These are phyloP conservation scores for Leucopsar rothschildi DNA, from an alignment of 2,113 vertebrate species.

Conservation along the genomic window DNA sequence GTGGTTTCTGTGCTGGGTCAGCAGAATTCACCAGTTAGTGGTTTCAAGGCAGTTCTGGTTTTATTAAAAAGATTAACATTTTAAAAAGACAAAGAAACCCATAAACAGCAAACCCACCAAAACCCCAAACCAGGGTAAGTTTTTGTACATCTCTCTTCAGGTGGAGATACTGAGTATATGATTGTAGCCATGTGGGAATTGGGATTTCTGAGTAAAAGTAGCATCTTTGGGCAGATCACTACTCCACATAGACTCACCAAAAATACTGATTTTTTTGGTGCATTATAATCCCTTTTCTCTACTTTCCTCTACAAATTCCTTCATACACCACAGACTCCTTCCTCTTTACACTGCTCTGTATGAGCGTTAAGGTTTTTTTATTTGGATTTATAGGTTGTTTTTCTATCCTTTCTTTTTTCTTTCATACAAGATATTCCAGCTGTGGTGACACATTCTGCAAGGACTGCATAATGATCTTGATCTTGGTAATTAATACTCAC, in stretches of 20 bases:
- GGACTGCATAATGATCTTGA: not conserved
- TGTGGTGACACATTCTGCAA: not conserved
- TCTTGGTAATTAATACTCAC: slow-evolving; percentile 13
- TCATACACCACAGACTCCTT: not conserved
- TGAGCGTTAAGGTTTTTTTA: not conserved
- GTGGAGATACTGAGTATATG: not conserved
- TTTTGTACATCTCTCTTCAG: not conserved
- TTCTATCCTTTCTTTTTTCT: not conserved
- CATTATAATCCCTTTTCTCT: not conserved
- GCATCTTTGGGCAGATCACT: not conserved
- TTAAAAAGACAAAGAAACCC: not conserved
- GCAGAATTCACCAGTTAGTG: not conserved
- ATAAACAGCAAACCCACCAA: not conserved
- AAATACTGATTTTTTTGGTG: not conserved
- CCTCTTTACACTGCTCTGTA: not conserved
- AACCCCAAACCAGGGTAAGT: not conserved
- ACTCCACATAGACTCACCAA: not conserved
- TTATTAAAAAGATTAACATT: not conserved
- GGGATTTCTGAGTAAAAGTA: not conserved
- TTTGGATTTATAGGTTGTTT: accelerated
- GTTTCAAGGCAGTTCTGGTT: not conserved
- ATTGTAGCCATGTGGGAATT: not conserved
- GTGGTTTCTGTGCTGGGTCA: not conserved
- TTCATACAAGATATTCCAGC: not conserved
- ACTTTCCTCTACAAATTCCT: not conserved